Percentiles rank a stretch among this genome's conserved stretches.
Evolutionary conservation across 1,140 invertebrate genomes (phyloP).

Genomic region (Papilio polyxenes): DNA sequence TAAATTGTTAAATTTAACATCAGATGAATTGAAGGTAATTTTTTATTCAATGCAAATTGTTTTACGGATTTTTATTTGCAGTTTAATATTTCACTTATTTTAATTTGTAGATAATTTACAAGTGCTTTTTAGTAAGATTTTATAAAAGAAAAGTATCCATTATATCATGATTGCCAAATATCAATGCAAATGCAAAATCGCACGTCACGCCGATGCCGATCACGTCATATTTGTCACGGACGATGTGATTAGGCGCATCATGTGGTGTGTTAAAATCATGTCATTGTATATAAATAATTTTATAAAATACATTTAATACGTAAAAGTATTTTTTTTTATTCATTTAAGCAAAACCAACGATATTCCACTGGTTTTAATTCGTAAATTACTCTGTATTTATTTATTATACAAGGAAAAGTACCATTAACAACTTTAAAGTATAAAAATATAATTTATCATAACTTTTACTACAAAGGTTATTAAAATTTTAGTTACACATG

Average conservation of each 20-base stretch:
- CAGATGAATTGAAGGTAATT: neutral
- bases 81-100: neutral
- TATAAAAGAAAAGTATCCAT: neutral
- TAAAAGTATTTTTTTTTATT: neutral
- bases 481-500: no score
- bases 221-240: neutral
- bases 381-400: no score
- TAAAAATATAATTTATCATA: no score
- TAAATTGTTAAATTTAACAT: neutral
- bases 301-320: neutral
- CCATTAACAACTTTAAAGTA: no score
- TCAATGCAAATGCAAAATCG: neutral
- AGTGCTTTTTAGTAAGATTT: neutral
- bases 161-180: neutral
- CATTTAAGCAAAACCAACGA: neutral
- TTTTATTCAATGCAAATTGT: conserved; percentile 19
- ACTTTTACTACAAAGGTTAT: no score
- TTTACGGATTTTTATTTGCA: neutral
- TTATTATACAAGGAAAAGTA: no score
- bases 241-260: neutral
- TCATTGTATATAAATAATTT: conserved; percentile 6
- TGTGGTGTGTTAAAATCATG: neutral
- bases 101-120: neutral
- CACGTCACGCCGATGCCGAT: neutral
- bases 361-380: no score